Conservation (phyloP, 2,113 vertebrate genomes). For the Balaenoptera acutorostrata region DNA sequence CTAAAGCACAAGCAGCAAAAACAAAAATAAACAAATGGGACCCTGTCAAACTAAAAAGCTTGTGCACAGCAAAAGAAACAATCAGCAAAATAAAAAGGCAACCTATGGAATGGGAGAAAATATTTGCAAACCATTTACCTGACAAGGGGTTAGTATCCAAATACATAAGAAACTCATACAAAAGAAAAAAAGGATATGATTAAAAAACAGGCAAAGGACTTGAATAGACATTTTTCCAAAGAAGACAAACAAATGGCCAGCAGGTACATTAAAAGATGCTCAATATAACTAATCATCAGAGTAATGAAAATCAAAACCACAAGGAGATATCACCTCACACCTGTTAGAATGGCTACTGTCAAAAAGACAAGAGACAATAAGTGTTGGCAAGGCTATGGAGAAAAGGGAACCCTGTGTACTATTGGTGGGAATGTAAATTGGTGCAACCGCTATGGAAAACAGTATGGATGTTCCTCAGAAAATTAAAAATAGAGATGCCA, state of each 20-base stretch:
- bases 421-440: background rate
- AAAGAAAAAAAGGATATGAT: background rate
- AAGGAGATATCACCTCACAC: background rate
- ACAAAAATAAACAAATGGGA: background rate
- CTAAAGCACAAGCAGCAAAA: background rate
- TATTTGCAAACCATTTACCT: background rate
- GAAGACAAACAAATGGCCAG: background rate
- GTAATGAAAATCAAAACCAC: background rate
- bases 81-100: background rate
- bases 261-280: background rate
- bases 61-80: background rate
- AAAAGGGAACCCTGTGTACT: background rate
- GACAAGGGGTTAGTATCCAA: background rate
- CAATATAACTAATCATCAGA: background rate
- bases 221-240: background rate
- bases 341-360: background rate
- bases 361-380: background rate
- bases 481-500: background rate
- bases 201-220: background rate
- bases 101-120: background rate
- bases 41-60: background rate
- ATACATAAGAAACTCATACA: background rate
- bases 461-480: background rate
- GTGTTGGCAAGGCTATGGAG: background rate
- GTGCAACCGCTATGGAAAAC: background rate